Base-by-base conservation (phyloP, 2,797 vertebrate species). In the Acropternis orthonyx region DNA sequence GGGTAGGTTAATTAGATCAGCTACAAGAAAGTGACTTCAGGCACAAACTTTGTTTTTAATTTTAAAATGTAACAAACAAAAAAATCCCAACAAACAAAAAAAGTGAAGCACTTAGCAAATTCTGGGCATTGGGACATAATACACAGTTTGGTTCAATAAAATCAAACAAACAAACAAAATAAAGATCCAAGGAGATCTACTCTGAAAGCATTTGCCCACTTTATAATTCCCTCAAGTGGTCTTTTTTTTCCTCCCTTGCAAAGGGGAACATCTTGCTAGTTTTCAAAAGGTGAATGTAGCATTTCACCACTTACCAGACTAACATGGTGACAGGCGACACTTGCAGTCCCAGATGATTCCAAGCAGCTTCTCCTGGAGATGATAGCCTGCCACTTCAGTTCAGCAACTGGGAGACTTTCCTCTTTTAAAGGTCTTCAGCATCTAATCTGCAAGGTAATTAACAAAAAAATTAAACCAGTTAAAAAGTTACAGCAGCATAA, bases 361-460 rank as follows among this genome's bases (percentile, higher is more conserved):
- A 13, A 0, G 1, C 19, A 61, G 5, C 28, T 48, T 46, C 71
- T 37, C 15, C 34, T 78, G 34, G 39, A 71, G 34, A 36, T 1
- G 4, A 3, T 39, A 15, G 10, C 71, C 56, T 34, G 4, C 23
- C 43, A n/a, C 49, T 76, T 22, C 28, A 37, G 17, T 27, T n/a
- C 24, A n/a, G 18, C 51, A 56, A 0, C 24, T 3, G 3, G 10
- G 14, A 14, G 17, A 3, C 7, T 36, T 69, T 17, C 20, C 12
- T 46, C 23, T 62, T 71, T 22, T 28, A 48, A 46, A 49, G 12
- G 8, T 37, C 26, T 79, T 59, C 49, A 66, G 52, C 37, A 43
- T 26, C 52, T 15, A 5, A 34, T 27, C 43, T 58, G 12, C 12
- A 52, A n/a, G 65, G 17, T 21, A 28, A 24, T 10, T 14, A 30